Conservation (phyloP, 2,888 invertebrate genomes). For the Neoascia interrupta region DNA sequence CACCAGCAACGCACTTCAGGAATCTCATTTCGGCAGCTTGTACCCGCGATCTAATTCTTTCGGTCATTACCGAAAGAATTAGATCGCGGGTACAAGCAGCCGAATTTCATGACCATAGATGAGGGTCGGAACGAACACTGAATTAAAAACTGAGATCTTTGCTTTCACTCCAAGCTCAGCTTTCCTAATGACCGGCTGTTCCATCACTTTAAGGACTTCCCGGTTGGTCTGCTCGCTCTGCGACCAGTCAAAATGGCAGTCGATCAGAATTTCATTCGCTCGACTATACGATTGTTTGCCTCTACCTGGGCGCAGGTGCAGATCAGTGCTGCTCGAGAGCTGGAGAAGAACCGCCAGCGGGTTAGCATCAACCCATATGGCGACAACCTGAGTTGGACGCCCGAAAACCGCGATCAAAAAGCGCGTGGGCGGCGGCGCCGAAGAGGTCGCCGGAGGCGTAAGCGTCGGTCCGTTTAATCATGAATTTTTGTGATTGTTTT, state of each 20-base stretch:
- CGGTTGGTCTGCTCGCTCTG: slow-evolving; percentile 84
- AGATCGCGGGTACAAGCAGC: too few species aligned
- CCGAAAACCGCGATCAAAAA: slow-evolving; percentile 24
- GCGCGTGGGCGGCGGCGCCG: slow-evolving; percentile 36
- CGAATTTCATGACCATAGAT: too few species aligned
- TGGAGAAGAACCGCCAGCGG: slow-evolving; percentile 54
- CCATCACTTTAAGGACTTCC: slow-evolving; percentile 81
- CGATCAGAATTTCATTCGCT: slow-evolving; percentile 72
- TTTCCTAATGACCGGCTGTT: too few species aligned
- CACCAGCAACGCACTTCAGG: too few species aligned
- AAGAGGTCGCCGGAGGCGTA: slow-evolving; percentile 57
- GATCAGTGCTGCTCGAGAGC: slow-evolving; percentile 55
- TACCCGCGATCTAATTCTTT: too few species aligned
- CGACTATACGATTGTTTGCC: slow-evolving; percentile 73
- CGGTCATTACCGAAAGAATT: too few species aligned
- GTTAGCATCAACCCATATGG: slow-evolving; percentile 63
- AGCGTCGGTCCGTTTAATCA: slow-evolving; percentile 52
- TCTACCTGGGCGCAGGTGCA: slow-evolving; percentile 72
- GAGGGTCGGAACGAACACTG: too few species aligned
- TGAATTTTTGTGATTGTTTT: too few species aligned
- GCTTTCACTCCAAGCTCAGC: too few species aligned
- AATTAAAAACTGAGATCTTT: too few species aligned
- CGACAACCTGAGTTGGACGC: slow-evolving; percentile 46
- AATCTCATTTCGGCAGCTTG: too few species aligned
- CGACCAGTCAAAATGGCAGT: slow-evolving; percentile 82